Base-by-base conservation (phyloP, 2,888 invertebrate genomes). In the Aricia artaxerxes region DNA sequence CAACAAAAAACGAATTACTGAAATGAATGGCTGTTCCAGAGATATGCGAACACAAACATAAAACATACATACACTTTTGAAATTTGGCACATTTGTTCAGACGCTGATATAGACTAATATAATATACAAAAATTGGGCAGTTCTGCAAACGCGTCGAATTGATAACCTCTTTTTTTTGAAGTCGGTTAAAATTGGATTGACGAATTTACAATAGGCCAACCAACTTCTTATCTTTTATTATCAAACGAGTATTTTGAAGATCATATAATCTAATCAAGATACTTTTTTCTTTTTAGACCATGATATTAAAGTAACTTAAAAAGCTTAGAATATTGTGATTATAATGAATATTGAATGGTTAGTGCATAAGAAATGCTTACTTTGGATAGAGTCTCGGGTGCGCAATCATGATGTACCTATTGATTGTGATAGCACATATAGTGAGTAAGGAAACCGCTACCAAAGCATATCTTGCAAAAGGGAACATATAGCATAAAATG, bases 381-480 rank as follows among this genome's bases (percentile, higher is more conserved):
- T 95, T 96, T 53, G 97, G 96, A 89, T 97, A 97, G n/a, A 96
- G 92, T 73, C 95, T 94, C 0, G 97, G 97, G 88, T 97, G 97
- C 35, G 97, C 96, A 82, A 97, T 97, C 96, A 97, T 97, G 81
- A 97, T 95, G 88, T 97, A 97, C 90, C 97, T 95, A 91, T 97
- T 97, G 88, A 97, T 96, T 38, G 97, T 97, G 86, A 98, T 97
- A 79, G 97, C 96, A 73, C 97, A 93, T 6, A 98, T 96, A 16
- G 97, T 97, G 89, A 97, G 97, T 38, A 97, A 93, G 0, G 97
- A 97, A 0, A 97, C 97, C 0, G 97, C 97, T 40, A 97, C 95
- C 7, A 97, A 93, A 7, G 95, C 95, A 85, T 97, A 98, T 83
- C 97, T 95, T 77, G 97, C 93, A 82, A 97, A 91, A 0, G 97